phyloP scores from a whole-genome alignment of 1,140 invertebrate species.

The Mylabris phalerata region DNA sequence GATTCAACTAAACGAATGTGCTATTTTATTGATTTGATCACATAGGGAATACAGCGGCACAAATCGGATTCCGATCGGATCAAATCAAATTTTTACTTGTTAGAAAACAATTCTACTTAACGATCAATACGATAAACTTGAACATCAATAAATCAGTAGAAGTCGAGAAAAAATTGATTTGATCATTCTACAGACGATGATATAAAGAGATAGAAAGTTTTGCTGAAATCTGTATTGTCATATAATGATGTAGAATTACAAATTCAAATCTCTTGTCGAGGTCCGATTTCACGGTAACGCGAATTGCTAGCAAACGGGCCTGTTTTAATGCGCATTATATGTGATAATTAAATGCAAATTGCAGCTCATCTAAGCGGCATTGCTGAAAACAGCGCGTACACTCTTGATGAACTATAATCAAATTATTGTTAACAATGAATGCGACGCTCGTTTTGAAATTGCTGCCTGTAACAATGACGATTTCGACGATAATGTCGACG shows the following conservation, averaged over 20 bases:
- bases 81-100: no score
- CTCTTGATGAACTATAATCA: constrained; percentile 42
- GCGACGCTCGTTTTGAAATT: constrained; percentile 11
- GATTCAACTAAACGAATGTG: no score
- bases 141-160: no score
- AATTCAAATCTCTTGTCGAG: constrained; percentile 18
- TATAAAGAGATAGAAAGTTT: background rate
- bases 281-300: constrained; percentile 35
- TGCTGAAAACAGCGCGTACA: constrained; percentile 39
- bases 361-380: constrained; percentile 40
- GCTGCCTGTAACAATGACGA: background rate
- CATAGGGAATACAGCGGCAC: no score
- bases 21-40: no score
- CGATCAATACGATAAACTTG: no score
- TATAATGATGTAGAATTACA: constrained; percentile 12
- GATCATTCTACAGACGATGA: no score
- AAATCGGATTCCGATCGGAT: no score
- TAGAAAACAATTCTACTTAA: no score
- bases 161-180: no score
- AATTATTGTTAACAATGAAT: constrained; percentile 39
- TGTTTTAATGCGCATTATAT: constrained; percentile 42
- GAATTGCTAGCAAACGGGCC: constrained; percentile 26
- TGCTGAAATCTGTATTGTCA: constrained; percentile 3
- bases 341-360: constrained; percentile 44
- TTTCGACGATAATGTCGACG: background rate